phyloP scores from a whole-genome alignment of 2,797 vertebrate genomes.

The Silurus lanzhouensis region DNA sequence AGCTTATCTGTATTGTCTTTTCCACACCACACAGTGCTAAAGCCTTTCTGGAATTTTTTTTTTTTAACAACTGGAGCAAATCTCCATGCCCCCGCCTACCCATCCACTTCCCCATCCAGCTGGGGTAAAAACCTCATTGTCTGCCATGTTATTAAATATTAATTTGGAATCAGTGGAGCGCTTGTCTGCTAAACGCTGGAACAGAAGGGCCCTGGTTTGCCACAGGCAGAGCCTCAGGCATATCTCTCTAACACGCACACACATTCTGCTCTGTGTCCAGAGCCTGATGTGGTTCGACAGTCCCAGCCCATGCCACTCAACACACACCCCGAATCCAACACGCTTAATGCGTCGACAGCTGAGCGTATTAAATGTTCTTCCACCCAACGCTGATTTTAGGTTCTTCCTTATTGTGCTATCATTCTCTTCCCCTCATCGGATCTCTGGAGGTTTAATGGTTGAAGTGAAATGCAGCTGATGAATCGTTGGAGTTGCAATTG shows the following conservation, averaged over 20 bases:
- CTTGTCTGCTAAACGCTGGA: constrained; percentile 77
- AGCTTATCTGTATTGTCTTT: constrained; percentile 20
- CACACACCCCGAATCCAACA: constrained; percentile 37
- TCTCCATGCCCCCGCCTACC: constrained; percentile 17
- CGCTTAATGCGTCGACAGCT: constrained; percentile 6
- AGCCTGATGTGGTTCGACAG: constrained; percentile 65
- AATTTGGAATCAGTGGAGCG: constrained; percentile 76
- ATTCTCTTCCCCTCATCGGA: constrained; percentile 1
- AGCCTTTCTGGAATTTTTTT: not conserved
- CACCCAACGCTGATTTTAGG: not conserved
- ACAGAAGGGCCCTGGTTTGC: constrained; percentile 72
- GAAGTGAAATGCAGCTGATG: constrained; percentile 41
- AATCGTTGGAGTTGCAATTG: constrained; percentile 43
- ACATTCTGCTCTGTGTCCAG: constrained; percentile 60
- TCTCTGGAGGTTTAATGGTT: constrained; percentile 48
- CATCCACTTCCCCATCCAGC: constrained; percentile 47
- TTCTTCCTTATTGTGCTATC: constrained; percentile 2
- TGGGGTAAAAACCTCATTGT: constrained; percentile 57
- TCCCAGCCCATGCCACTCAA: constrained; percentile 42
- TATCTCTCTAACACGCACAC: constrained; percentile 65
- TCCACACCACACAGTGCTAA: not conserved
- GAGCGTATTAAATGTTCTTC: constrained; percentile 1
- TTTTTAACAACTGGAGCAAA: constrained; percentile 24
- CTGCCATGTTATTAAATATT: constrained; percentile 75
- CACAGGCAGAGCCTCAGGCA: constrained; percentile 67